Evolutionary conservation across 2,888 invertebrate species (phyloP), one percentile per base, ranked within the genome.

Genomic region (Caenorhabditis doughertyi): DNA sequence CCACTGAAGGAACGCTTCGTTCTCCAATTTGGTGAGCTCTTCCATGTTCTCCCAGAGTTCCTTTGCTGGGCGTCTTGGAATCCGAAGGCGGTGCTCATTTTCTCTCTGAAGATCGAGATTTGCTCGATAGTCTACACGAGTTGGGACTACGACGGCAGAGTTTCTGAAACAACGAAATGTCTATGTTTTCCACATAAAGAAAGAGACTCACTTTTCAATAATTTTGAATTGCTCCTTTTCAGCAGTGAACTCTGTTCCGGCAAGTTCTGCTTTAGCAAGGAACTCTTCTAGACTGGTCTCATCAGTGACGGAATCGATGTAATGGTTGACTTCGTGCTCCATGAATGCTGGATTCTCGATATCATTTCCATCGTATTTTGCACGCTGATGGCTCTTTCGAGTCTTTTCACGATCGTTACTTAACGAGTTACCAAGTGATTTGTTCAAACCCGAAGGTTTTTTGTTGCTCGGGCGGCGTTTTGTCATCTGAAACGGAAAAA

Each of bases 41-140:
- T 96, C 95, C 0, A 95, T 94, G 25, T 95, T 94, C 55, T 95
- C 96, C 1, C 94, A 94, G 23, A 93, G 93, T 68, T 94, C 94
- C 96, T 97, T 97, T 56, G 93, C 93, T 0, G 98, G 98, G 94
- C 95, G 94, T 87, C 97, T 94, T 0, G 97, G 97, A 85, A 98
- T 95, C 90, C 94, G 94, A 3, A 96, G 92, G 1, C 94, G 92
- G n/a, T 94, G 93, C 87, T 94, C 94, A 86, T 95, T 94, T 47
- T 87, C 81, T 9, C 77, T 60, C 60, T 87, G 86, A 18, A 91
- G 87, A n/a, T 89, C 87, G 8, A 86, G 84, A 56, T 88, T 88
- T 55, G 81, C 84, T 23, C 83, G 79, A 39, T 86, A 76, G 47
- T 89, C 88, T 2, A 84, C 55, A n/a, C 84, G 77, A 0, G 88